A percentile compares a stretch with the other conserved stretches of the same genome.
These are phyloP conservation scores for Tetropium fuscum DNA, from an alignment of 2,888 invertebrate species.

Conservation along the genomic window DNA sequence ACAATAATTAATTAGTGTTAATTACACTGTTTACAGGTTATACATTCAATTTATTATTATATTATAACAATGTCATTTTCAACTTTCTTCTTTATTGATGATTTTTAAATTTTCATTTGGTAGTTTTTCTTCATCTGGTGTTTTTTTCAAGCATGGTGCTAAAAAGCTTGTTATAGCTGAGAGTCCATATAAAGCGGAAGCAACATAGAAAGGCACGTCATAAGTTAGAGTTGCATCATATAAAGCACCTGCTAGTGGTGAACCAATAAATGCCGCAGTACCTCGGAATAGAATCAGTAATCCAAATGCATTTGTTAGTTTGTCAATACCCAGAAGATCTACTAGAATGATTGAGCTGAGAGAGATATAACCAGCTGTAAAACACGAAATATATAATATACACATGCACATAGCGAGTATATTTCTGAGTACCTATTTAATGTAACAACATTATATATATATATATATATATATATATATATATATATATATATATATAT, in stretches of 20 bases:
- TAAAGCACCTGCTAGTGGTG: constrained; percentile 88
- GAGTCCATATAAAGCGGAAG: constrained; percentile 86
- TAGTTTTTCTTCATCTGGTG: neutral
- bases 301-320: constrained; percentile 97
- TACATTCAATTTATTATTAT: too few species aligned
- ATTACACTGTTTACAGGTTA: too few species aligned
- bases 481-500: too few species aligned
- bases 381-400: neutral
- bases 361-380: constrained; percentile 94
- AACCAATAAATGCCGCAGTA: constrained; percentile 89
- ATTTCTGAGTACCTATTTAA: too few species aligned
- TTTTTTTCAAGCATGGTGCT: neutral
- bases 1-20: too few species aligned
- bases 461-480: too few species aligned
- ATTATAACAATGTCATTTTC: neutral
- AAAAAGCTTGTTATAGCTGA: constrained; percentile 79
- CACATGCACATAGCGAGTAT: neutral
- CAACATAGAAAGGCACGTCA: constrained; percentile 92
- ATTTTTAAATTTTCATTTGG: neutral
- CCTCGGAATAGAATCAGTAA: constrained; percentile 95
- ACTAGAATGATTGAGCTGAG: constrained; percentile 97
- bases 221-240: constrained; percentile 90
- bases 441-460: too few species aligned
- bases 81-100: constrained; percentile 2
- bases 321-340: constrained; percentile 94